phyloP scores from a whole-genome alignment of 23 tunicate genomes.

The Halocynthia roretzi region DNA sequence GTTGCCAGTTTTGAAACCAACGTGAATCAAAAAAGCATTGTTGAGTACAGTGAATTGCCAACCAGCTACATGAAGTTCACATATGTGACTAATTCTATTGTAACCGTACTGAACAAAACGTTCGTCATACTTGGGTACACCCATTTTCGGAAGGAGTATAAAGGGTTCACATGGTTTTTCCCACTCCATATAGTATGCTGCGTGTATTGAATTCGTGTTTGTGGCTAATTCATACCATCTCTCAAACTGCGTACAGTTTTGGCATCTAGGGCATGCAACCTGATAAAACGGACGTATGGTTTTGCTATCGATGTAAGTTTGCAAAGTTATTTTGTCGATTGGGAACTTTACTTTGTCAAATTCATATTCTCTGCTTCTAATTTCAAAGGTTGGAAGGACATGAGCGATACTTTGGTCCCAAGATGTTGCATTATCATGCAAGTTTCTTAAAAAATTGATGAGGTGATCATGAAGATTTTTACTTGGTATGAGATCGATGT shows the following conservation, averaged over 20 bases:
- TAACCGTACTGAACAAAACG: constrained; percentile 32
- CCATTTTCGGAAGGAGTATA: background rate
- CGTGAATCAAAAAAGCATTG: constrained; percentile 26
- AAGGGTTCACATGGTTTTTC: constrained; percentile 33
- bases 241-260: constrained; percentile 21
- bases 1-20: constrained; percentile 13
- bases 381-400: constrained; percentile 38
- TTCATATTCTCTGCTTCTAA: background rate
- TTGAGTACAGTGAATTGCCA: constrained; percentile 31
- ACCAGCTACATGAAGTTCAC: constrained; percentile 36
- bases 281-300: constrained; percentile 23
- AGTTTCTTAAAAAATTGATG: background rate
- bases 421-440: background rate
- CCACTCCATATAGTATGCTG: constrained; percentile 20
- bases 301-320: background rate
- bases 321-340: constrained; percentile 12
- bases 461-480: background rate
- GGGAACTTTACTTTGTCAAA: background rate
- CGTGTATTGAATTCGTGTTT: background rate
- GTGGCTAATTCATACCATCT: constrained; percentile 7
- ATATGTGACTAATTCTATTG: constrained; percentile 39
- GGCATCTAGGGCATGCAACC: constrained; percentile 15
- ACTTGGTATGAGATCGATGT: constrained; percentile 42
- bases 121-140: constrained; percentile 39
- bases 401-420: constrained; percentile 17